phyloP scores from a whole-genome alignment of 2,888 invertebrate genomes.

The Folsomia manolachei region DNA sequence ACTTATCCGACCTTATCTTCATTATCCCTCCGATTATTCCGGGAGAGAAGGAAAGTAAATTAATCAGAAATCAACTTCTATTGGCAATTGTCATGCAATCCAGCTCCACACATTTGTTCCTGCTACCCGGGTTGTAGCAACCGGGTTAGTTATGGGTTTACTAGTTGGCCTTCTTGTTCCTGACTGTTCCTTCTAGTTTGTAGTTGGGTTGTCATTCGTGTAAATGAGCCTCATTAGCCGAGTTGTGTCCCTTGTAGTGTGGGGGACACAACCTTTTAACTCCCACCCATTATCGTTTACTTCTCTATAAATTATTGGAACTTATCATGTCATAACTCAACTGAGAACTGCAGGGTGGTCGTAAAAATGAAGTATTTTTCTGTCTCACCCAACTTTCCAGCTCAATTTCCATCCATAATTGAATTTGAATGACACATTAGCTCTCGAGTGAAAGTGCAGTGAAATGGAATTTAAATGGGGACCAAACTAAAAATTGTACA shows the following conservation, averaged over 20 bases:
- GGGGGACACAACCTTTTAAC: too few species aligned
- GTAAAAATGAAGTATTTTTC: neutral
- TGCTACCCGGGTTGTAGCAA: too few species aligned
- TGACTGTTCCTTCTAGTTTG: too few species aligned
- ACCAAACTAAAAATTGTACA: too few species aligned
- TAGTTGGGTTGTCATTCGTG: slow-evolving; percentile 1
- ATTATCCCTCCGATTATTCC: neutral
- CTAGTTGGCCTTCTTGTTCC: too few species aligned
- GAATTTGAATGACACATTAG: neutral
- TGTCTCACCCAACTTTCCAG: neutral
- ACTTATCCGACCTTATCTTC: neutral
- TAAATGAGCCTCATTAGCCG: neutral
- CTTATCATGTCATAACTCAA: neutral
- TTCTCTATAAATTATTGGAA: too few species aligned
- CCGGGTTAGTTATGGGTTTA: too few species aligned
- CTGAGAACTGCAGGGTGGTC: neutral
- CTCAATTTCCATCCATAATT: neutral
- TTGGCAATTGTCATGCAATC: slow-evolving; percentile 12
- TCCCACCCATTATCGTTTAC: neutral
- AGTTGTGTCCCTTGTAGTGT: neutral
- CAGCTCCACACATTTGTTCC: neutral
- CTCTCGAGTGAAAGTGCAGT: neutral
- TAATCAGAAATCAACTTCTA: slow-evolving; percentile 2
- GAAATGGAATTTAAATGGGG: too few species aligned
- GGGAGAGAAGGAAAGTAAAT: neutral